Conservation (phyloP, 2,888 invertebrate species). For the Sinohyriopsis cumingii region DNA sequence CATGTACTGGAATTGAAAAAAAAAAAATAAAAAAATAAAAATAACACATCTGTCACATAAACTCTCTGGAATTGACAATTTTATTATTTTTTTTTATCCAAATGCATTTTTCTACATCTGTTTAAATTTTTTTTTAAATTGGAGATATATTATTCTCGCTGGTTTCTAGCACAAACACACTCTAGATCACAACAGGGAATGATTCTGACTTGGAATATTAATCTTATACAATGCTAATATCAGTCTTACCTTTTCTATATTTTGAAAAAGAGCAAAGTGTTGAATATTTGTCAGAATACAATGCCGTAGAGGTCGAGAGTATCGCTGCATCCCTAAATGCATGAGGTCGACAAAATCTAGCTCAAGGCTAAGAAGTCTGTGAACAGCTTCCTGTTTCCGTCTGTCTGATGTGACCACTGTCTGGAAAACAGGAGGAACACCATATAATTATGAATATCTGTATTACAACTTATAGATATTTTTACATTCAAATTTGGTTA, state of each 20-base stretch:
- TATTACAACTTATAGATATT: background rate
- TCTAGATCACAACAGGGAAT: no score
- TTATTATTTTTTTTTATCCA: no score
- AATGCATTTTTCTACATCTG: no score
- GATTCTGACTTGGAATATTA: background rate
- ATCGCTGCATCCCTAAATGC: constrained; percentile 67
- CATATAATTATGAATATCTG: background rate
- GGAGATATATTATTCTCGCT: no score
- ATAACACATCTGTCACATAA: no score
- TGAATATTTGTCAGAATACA: constrained; percentile 63
- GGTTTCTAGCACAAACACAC: no score
- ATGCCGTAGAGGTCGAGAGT: constrained; percentile 65
- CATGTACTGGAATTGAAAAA: background rate
- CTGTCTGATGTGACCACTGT: constrained; percentile 43
- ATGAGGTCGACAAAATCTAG: constrained; percentile 64
- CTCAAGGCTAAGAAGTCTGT: constrained; percentile 61
- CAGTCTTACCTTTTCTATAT: constrained; percentile 64
- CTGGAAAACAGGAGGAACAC: constrained; percentile 24
- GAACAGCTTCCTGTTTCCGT: constrained; percentile 57
- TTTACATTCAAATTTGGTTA: background rate
- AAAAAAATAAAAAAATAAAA: no score
- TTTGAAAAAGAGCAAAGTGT: constrained; percentile 67
- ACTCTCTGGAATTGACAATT: no score
- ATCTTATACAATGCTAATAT: constrained; percentile 3
- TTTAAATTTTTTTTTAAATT: no score